Evolutionary conservation across 2,888 invertebrate genomes (phyloP), one percentile per base, ranked within the genome.

Genomic region (Lordiphosa fenestrarum): DNA sequence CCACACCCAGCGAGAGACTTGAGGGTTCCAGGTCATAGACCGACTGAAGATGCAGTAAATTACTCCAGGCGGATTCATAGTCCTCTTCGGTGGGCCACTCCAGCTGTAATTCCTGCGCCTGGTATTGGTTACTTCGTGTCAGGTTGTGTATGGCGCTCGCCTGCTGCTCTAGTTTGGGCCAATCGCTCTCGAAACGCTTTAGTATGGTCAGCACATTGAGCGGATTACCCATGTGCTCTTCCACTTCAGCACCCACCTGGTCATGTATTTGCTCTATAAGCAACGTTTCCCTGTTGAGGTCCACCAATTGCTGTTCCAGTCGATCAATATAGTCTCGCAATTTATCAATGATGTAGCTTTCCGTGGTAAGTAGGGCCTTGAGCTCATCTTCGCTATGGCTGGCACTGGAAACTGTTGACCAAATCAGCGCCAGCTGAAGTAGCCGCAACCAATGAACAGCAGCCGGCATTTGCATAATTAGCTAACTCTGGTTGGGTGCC

Each of bases 131-230:
- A 2, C 19, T 23, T 4, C 15, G n/a, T n/a, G 57, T 51, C 30
- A 66, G 38, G 0, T 58, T 58, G n/a, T 57, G 53, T 1, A 75
- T 73, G 9, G 51, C 61, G 48, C 58, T 70, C 1, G 86, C 84
- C 36, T 93, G 91, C 65, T 92, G 90, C 87, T 95, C 94, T n/a
- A 88, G 47, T 58, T 92, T 93, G 4, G 71, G 80, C 88, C 97
- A 95, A 89, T 97, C 97, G 1, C 94, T 92, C 0, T 97, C 96
- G 84, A 98, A 92, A 81, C 96, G 92, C 90, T 98, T 98, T 21
- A 98, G 95, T 42, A 98, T 91, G 13, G 96, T 92, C 88, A 96
- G 97, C 4, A 97, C 97, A 89, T 97, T 98, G 67, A 98, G 95
- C 0, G 98, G 98, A 90, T 98, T 97, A 1, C 94, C 93, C 70